These are phyloP conservation scores for Rugalucina vietnamica DNA, from an alignment of 2,888 invertebrate genomes.

Conservation along the genomic window DNA sequence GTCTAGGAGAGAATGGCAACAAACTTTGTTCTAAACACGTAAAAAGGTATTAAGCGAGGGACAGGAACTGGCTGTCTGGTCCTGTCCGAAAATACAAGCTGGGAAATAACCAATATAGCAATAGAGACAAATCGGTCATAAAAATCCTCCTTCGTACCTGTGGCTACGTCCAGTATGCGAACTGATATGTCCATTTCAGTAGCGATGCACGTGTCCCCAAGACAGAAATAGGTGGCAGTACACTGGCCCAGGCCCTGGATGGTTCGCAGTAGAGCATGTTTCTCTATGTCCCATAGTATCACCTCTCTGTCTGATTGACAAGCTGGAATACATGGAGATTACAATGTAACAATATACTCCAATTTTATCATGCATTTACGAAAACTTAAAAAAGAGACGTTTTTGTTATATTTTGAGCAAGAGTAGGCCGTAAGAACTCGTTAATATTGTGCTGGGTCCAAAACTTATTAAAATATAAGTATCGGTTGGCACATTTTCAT, in stretches of 20 bases:
- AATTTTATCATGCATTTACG: too few species aligned
- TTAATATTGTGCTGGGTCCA: too few species aligned
- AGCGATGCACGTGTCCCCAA: slow-evolving; percentile 33
- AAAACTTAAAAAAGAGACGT: too few species aligned
- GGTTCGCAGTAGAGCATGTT: slow-evolving; percentile 21
- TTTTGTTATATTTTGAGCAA: too few species aligned
- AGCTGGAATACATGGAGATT: slow-evolving; percentile 34
- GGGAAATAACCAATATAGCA: neutral
- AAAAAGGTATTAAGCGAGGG: too few species aligned
- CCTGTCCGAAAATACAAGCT: neutral
- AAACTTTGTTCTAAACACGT: too few species aligned
- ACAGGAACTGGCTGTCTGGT: neutral
- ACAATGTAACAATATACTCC: too few species aligned
- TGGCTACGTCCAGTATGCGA: neutral
- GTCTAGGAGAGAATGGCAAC: too few species aligned
- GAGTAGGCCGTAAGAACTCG: too few species aligned
- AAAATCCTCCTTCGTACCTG: slow-evolving; percentile 21
- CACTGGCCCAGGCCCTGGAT: slow-evolving; percentile 39
- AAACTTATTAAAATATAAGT: too few species aligned
- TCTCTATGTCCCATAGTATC: slow-evolving; percentile 49
- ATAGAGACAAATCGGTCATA: neutral
- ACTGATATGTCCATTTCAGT: slow-evolving; percentile 3
- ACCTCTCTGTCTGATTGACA: slow-evolving; percentile 43
- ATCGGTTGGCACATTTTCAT: too few species aligned
- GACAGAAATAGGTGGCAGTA: slow-evolving; percentile 46